These are phyloP conservation scores for Pachliopta kotzebuea DNA, from an alignment of 2,888 invertebrate genomes.

Conservation along the genomic window DNA sequence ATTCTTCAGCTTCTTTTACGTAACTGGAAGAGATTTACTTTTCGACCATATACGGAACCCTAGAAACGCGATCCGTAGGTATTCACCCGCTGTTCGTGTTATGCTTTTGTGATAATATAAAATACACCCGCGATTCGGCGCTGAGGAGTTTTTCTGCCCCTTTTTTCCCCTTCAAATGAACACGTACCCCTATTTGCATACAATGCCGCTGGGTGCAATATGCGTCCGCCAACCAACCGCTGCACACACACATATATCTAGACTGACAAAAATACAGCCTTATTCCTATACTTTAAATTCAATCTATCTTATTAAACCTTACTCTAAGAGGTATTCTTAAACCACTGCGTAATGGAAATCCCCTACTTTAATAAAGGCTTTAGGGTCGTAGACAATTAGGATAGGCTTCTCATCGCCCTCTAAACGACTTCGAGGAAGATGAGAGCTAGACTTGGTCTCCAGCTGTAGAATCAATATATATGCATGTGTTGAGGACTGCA, in stretches of 20 bases:
- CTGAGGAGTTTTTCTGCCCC: slow-evolving; percentile 38
- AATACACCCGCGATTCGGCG: slow-evolving; percentile 52
- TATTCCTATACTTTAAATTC: neutral
- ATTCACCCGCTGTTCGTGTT: slow-evolving; percentile 52
- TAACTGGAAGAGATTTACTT: too few relatives aligned
- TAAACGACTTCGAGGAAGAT: too few relatives aligned
- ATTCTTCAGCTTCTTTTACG: too few relatives aligned
- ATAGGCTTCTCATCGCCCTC: too few relatives aligned
- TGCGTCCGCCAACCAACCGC: slow-evolving; percentile 58
- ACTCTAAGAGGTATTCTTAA: too few relatives aligned
- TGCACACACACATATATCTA: slow-evolving; percentile 17
- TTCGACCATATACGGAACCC: slow-evolving; percentile 38
- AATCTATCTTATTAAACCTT: too few relatives aligned
- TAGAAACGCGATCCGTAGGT: slow-evolving; percentile 40
- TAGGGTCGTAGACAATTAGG: too few relatives aligned
- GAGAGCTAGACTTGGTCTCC: too few relatives aligned
- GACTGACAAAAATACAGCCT: slow-evolving; percentile 12
- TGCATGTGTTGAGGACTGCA: too few relatives aligned
- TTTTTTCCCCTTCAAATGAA: slow-evolving; percentile 65
- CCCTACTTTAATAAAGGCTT: too few relatives aligned
- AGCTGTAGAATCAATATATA: too few relatives aligned
- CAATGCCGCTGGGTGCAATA: slow-evolving; percentile 73
- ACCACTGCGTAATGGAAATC: too few relatives aligned
- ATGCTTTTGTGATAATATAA: slow-evolving; percentile 62
- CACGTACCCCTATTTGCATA: slow-evolving; percentile 74